phyloP scores from a whole-genome alignment of 2,797 vertebrate species.

The Anableps anableps region DNA sequence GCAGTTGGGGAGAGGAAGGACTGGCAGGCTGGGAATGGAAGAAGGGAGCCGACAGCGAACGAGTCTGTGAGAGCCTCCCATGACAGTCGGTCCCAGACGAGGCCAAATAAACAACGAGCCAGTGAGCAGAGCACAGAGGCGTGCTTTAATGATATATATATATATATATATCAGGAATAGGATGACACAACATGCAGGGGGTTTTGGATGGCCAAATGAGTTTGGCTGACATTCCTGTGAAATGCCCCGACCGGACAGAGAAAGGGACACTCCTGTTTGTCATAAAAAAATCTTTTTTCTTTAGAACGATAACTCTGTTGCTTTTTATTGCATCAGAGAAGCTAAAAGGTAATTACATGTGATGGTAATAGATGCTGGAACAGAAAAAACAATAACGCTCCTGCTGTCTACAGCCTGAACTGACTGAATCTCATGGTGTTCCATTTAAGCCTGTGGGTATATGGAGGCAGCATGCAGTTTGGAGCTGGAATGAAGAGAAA shows the following conservation, averaged over 20 bases:
- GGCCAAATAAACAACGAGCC: conserved; percentile 64
- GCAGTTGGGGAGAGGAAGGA: conserved; percentile 20
- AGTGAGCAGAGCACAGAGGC: conserved; percentile 36
- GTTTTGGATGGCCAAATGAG: conserved; percentile 67
- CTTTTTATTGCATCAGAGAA: conserved; percentile 25
- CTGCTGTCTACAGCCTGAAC: conserved; percentile 39
- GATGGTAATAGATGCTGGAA: conserved; percentile 24
- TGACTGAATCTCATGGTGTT: conserved; percentile 46
- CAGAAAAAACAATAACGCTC: conserved; percentile 10
- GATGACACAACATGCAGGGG: conserved; percentile 53
- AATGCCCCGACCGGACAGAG: conserved; percentile 17
- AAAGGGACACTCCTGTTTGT: conserved; percentile 18
- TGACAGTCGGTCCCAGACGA: conserved; percentile 63
- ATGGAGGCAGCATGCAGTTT: conserved; percentile 28
- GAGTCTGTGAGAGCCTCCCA: conserved; percentile 59
- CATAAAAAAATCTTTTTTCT: conserved; percentile 23
- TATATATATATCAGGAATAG: conserved; percentile 55
- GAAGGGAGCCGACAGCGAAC: conserved; percentile 48
- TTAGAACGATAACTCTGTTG: not conserved
- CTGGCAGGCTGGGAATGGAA: conserved; percentile 43
- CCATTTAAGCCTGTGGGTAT: conserved; percentile 30
- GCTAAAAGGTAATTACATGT: conserved; percentile 33
- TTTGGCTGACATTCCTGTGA: conserved; percentile 62
- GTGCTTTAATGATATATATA: conserved; percentile 27
- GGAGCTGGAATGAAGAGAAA: conserved; percentile 48